These are phyloP conservation scores for Steinernema carpocapsae DNA, from an alignment of 2,888 invertebrate species.

Conservation along the genomic window DNA sequence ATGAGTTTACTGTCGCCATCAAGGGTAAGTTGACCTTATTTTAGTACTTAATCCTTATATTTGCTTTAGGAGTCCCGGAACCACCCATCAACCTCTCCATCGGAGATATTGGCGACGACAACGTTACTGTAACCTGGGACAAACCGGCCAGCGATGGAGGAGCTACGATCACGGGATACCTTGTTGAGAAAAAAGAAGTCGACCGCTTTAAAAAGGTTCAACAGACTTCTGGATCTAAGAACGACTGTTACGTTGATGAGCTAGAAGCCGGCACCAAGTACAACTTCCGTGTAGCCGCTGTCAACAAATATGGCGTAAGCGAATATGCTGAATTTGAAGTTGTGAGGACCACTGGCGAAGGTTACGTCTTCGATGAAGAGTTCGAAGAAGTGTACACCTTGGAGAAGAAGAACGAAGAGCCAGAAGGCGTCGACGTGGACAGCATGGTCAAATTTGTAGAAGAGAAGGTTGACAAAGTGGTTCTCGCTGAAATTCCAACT, in stretches of 20 bases:
- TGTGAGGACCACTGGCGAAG: constrained; percentile 74
- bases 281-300: constrained; percentile 84
- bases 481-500: not conserved
- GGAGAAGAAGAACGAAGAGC: not conserved
- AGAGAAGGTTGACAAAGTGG: not conserved
- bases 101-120: constrained; percentile 56
- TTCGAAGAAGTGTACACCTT: not conserved
- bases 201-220: constrained; percentile 61
- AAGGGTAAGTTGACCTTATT: not conserved
- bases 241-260: constrained; percentile 74
- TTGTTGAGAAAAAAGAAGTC: constrained; percentile 76
- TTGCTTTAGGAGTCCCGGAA: constrained; percentile 59
- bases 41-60: constrained; percentile 21
- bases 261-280: constrained; percentile 83
- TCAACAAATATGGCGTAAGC: constrained; percentile 83
- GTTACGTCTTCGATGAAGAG: constrained; percentile 1
- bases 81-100: constrained; percentile 57
- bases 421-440: not conserved
- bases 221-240: constrained; percentile 49
- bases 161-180: constrained; percentile 81
- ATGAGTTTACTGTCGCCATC: not conserved
- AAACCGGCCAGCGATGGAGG: constrained; percentile 78
- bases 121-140: constrained; percentile 47
- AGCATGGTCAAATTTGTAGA: not conserved
- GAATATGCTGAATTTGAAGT: constrained; percentile 81